Evolutionary conservation across 2,113 vertebrate genomes (phyloP).

Genomic region (Clarias batrachus): DNA sequence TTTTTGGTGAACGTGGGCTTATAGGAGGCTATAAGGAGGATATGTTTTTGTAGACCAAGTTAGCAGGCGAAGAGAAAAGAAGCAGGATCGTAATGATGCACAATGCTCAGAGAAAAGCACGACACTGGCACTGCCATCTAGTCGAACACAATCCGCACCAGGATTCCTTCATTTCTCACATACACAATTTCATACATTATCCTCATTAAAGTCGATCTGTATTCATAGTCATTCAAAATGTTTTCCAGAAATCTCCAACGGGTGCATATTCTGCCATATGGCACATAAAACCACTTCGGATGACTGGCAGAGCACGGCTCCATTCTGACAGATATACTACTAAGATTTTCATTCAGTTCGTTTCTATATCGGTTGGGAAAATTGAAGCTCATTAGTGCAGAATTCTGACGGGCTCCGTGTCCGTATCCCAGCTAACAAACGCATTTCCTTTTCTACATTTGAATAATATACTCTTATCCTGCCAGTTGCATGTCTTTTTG

Average conservation of each 20-base stretch:
- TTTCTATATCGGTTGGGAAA: not conserved
- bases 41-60: not conserved
- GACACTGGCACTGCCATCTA: not conserved
- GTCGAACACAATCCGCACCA: not conserved
- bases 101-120: not conserved
- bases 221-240: slow-evolving; percentile 6
- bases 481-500: not conserved
- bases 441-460: too few species aligned
- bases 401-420: not conserved
- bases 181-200: slow-evolving; percentile 20
- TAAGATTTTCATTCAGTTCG: not conserved
- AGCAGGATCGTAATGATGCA: not conserved
- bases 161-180: not conserved
- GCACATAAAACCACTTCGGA: not conserved
- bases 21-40: not conserved
- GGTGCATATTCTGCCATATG: slow-evolving; percentile 13
- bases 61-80: not conserved
- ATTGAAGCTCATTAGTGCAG: not conserved
- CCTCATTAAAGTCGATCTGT: slow-evolving; percentile 29
- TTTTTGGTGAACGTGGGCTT: not conserved
- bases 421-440: not conserved
- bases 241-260: slow-evolving; percentile 2
- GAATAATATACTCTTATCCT: too few species aligned
- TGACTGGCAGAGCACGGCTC: slow-evolving; percentile 5
- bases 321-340: not conserved